Percentiles rank a stretch among this genome's conserved stretches.
phyloP scores from a whole-genome alignment of 2,888 invertebrate genomes.

The Agonopterix heracliana region DNA sequence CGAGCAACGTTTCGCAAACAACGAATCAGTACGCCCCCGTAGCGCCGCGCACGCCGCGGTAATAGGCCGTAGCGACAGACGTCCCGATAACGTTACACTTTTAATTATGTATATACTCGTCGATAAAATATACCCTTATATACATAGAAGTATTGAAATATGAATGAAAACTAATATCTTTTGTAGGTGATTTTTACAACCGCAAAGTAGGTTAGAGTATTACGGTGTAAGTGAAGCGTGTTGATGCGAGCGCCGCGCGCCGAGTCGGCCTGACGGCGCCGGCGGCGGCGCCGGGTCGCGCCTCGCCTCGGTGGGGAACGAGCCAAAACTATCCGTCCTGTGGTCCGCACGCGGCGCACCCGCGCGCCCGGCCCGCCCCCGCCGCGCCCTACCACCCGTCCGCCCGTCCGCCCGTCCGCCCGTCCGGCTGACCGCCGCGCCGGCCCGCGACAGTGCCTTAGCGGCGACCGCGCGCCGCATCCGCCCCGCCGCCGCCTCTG shows the following conservation, averaged over 20 bases:
- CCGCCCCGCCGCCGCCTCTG: constrained; percentile 6
- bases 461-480: constrained; percentile 28
- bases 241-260: constrained; percentile 62
- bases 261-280: constrained; percentile 20
- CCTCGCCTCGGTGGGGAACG: constrained; percentile 60
- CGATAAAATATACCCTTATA: constrained; percentile 73
- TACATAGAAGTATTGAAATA: constrained; percentile 72
- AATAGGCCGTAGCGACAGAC: constrained; percentile 60
- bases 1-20: constrained; percentile 76
- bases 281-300: constrained; percentile 43
- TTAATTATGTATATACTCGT: constrained; percentile 63
- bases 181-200: constrained; percentile 78
- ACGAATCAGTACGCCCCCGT: constrained; percentile 74
- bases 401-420: constrained; percentile 15
- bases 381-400: constrained; percentile 34
- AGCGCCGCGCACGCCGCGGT: constrained; percentile 52
- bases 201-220: constrained; percentile 71
- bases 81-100: constrained; percentile 60
- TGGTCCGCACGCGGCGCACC: constrained; percentile 43
- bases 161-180: constrained; percentile 76
- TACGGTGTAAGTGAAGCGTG: constrained; percentile 62
- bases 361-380: constrained; percentile 11
- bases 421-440: constrained; percentile 19
- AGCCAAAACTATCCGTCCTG: constrained; percentile 73
- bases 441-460: constrained; percentile 59